Evolutionary conservation across 2,888 invertebrate species (phyloP).

Genomic region (Omphaloscelis lunosa): DNA sequence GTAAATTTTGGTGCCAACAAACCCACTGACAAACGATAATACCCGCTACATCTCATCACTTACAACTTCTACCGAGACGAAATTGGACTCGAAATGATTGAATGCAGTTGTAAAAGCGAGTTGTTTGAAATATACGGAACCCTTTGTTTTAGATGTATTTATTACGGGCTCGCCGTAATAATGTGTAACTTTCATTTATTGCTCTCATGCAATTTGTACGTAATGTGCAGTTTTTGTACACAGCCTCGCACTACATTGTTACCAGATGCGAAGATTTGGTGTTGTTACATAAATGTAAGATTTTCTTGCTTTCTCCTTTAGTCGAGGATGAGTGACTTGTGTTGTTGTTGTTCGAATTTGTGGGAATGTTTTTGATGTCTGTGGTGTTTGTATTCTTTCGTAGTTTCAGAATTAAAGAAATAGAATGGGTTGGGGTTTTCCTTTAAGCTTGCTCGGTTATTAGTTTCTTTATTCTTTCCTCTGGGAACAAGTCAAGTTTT

Average conservation of each 20-base stretch:
- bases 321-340: conserved; percentile 42
- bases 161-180: conserved; percentile 68
- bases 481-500: not conserved
- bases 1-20: not conserved
- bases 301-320: conserved; percentile 37
- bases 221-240: conserved; percentile 50
- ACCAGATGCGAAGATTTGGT: conserved; percentile 52
- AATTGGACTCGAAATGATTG: conserved; percentile 89
- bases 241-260: conserved; percentile 17
- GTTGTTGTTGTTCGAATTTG: conserved; percentile 32
- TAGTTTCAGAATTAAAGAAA: not conserved
- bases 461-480: not conserved
- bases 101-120: conserved; percentile 88
- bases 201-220: conserved; percentile 62
- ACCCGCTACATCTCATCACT: conserved; percentile 69
- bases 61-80: conserved; percentile 73
- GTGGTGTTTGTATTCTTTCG: not conserved
- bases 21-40: not conserved
- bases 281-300: conserved; percentile 47
- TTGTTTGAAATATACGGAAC: conserved; percentile 81
- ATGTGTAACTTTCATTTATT: conserved; percentile 70
- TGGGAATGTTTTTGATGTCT: conserved; percentile 12
- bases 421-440: not conserved
- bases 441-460: not conserved
- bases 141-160: conserved; percentile 79